Percentiles rank a stretch among this genome's conserved stretches.
phyloP scores from a whole-genome alignment of 1,140 invertebrate genomes.

The Leptinotarsa defecta region DNA sequence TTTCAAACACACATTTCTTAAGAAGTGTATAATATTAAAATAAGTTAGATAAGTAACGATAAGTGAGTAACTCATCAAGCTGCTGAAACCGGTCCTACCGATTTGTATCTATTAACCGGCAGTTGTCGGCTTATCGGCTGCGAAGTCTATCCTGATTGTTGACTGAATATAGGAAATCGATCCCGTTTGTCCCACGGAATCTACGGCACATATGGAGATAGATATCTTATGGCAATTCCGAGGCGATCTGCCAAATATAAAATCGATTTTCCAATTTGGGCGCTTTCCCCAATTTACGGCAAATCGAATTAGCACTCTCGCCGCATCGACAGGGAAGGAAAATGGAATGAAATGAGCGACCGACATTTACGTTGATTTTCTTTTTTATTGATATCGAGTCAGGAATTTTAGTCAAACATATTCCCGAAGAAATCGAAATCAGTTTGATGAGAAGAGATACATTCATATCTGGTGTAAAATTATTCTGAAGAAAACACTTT shows the following conservation, averaged over 20 bases:
- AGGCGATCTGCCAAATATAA: conserved; percentile 20
- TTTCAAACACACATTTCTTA: too few species aligned
- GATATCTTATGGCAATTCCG: conserved; percentile 15
- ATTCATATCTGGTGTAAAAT: too few species aligned
- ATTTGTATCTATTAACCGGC: neutral
- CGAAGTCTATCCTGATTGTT: neutral
- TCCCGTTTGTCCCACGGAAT: neutral
- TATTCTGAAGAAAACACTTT: too few species aligned
- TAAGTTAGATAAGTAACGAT: too few species aligned
- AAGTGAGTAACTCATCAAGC: too few species aligned
- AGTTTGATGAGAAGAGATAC: too few species aligned
- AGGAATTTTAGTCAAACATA: neutral
- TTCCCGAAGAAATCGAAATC: too few species aligned
- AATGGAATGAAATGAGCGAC: neutral
- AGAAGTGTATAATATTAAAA: too few species aligned
- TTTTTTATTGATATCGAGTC: neutral
- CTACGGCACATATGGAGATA: conserved; percentile 9
- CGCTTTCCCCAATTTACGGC: conserved; percentile 28
- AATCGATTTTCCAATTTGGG: conserved; percentile 26
- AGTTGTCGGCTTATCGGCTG: neutral
- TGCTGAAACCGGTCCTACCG: neutral
- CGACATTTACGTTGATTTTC: neutral
- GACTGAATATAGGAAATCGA: conserved; percentile 1
- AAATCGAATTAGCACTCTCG: conserved; percentile 26
- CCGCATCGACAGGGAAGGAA: neutral